Base-by-base conservation (phyloP, 2,888 invertebrate species). In the Mesorhabditis belari region DNA sequence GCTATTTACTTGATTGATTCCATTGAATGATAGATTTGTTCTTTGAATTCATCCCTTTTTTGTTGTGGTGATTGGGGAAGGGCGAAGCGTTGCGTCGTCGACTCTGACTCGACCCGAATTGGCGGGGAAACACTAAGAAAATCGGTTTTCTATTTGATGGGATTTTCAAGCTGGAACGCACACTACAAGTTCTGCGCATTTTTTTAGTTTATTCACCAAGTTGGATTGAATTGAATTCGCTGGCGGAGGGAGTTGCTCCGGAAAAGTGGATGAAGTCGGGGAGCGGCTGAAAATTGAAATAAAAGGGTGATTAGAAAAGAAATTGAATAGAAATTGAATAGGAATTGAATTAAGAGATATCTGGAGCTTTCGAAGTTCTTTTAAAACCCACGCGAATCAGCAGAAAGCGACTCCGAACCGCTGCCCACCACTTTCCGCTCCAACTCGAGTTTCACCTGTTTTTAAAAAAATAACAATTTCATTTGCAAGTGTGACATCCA, bases 211-310 rank as follows among this genome's bases (percentile, higher is more conserved):
- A n/a, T n/a, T n/a, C 35, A 67, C 65, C 59, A 56, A 55, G 58
- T 50, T 2, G 71, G 69, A 28, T 68, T 71, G 64, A 71, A 74
- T 56, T 74, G 73, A 52, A 70, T 65, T 29, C 44, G 44, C 44
- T 74, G 71, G 6, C 68, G 67, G 35, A 74, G 58, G 17, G 73
- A 71, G 61, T 74, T 74, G 55, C 67, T 68, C 12, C 73, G 66
- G 70, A 74, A 71, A 26, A 74, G 59, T 17, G 73, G 73, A 53
- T 74, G 73, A 19, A 57, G 55, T 9, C 35, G 23, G 25, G 57
- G 57, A 19, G 1, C 21, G 1, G n/a, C 51, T n/a, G 51, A 23
- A 2, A 23, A 9, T 9, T 1, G 51, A 21, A 21, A 50, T n/a
- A n/a, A n/a, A 21, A 6, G 9, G 51, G 51, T n/a, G 44, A 17